These are phyloP conservation scores for Microtus agrestis DNA, from an alignment of 2,797 vertebrate species.

Conservation along the genomic window DNA sequence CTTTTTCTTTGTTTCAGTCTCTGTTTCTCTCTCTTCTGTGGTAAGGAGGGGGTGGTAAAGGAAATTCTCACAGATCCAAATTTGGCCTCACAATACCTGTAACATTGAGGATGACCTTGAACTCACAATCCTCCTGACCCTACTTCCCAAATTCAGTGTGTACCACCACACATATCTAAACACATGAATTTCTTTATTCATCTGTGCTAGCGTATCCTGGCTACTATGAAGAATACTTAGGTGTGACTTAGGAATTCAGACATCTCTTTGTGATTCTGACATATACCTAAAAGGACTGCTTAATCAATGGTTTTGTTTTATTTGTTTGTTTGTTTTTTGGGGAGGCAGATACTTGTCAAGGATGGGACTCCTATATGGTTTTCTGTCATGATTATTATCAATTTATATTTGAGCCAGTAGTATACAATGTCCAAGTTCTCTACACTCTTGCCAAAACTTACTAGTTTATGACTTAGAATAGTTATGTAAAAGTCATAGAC, in stretches of 20 bases:
- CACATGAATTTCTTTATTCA: neutral
- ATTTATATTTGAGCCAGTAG: neutral
- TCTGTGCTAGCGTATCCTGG: neutral
- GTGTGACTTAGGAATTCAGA: neutral
- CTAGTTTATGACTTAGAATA: neutral
- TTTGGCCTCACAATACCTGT: neutral
- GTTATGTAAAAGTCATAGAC: no score
- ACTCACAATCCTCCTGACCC: neutral
- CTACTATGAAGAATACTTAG: neutral
- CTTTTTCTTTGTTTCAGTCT: fast-evolving
- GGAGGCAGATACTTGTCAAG: neutral
- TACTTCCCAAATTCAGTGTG: neutral
- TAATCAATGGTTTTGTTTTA: neutral
- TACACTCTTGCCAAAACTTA: neutral
- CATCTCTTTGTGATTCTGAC: neutral
- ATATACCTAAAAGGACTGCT: neutral
- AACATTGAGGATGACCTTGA: neutral
- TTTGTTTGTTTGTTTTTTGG: neutral
- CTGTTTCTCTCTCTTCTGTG: neutral
- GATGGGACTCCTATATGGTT: neutral
- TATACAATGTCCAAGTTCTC: neutral
- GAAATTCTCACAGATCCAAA: neutral
- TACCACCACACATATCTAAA: neutral
- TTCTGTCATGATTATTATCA: neutral
- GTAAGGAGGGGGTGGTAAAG: neutral